Evolutionary conservation across 2,797 vertebrate genomes (phyloP).

Genomic region (Lepus oiostolus): DNA sequence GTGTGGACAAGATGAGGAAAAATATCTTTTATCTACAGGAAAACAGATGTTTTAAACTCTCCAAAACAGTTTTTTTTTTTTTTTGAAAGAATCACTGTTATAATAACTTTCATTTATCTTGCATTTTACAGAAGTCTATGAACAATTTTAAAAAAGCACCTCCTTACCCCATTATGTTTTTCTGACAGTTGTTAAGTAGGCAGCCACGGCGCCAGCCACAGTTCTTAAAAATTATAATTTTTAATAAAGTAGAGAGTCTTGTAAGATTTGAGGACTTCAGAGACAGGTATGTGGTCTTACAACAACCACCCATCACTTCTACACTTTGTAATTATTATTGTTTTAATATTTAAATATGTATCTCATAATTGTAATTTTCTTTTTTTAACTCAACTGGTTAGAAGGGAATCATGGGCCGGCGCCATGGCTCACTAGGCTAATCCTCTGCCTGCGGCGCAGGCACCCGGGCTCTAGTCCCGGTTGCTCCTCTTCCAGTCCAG

Average conservation of each 20-base stretch:
- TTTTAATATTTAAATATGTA: not conserved
- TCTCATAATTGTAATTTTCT: conserved; percentile 7
- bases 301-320: not conserved
- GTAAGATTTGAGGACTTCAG: not conserved
- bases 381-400: not conserved
- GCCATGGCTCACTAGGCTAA: no score
- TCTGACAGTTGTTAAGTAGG: no score
- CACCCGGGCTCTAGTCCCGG: no score
- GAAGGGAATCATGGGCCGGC: no score
- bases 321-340: conserved; percentile 16
- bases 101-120: no score
- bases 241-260: not conserved
- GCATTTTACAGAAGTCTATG: no score
- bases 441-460: no score
- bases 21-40: conserved; percentile 12
- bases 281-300: not conserved
- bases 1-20: not conserved
- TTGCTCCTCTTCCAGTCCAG: no score
- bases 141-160: no score
- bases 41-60: conserved; percentile 20
- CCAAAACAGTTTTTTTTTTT: not conserved
- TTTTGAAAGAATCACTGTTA: no score
- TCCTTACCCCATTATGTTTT: no score
- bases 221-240: not conserved
- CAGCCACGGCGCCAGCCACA: no score